These are phyloP conservation scores for Eristalis pertinax DNA, from an alignment of 2,888 invertebrate species.

Conservation along the genomic window DNA sequence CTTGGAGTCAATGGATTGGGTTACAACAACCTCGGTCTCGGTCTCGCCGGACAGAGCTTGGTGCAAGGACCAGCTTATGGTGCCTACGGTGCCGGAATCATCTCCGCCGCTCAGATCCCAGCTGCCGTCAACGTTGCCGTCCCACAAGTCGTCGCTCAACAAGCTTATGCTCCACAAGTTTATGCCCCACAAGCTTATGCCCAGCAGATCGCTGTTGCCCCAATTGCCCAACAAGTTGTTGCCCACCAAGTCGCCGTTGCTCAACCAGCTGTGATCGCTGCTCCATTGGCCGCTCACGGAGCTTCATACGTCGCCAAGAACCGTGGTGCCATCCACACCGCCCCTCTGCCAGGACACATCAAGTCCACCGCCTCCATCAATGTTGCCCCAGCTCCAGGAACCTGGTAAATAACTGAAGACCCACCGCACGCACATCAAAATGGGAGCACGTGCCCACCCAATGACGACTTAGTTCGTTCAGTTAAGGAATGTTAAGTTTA, in stretches of 20 bases:
- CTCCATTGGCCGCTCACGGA: slow-evolving; percentile 73
- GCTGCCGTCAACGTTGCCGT: slow-evolving; percentile 2
- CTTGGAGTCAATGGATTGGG: slow-evolving; percentile 1
- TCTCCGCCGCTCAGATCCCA: slow-evolving; percentile 62
- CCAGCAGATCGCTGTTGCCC: neutral
- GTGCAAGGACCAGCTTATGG: slow-evolving; percentile 39
- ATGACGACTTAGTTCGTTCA: no score
- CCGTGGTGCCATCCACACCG: slow-evolving; percentile 78
- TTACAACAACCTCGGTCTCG: neutral
- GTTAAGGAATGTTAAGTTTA: no score
- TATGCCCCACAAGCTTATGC: neutral
- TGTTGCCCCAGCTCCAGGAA: slow-evolving; percentile 78
- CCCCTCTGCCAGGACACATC: slow-evolving; percentile 77
- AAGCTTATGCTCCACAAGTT: neutral
- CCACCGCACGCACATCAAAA: neutral
- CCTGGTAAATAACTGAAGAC: slow-evolving; percentile 52
- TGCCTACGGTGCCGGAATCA: slow-evolving; percentile 9
- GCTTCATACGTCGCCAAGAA: slow-evolving; percentile 78
- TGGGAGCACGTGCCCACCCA: no score
- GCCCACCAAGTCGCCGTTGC: neutral
- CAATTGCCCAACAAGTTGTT: neutral
- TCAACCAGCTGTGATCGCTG: slow-evolving; percentile 33
- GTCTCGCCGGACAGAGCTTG: slow-evolving; percentile 10
- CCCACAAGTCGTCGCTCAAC: neutral
- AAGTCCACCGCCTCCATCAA: slow-evolving; percentile 78